Conservation (phyloP, 2,797 vertebrate species). For the Siniperca undulata region DNA sequence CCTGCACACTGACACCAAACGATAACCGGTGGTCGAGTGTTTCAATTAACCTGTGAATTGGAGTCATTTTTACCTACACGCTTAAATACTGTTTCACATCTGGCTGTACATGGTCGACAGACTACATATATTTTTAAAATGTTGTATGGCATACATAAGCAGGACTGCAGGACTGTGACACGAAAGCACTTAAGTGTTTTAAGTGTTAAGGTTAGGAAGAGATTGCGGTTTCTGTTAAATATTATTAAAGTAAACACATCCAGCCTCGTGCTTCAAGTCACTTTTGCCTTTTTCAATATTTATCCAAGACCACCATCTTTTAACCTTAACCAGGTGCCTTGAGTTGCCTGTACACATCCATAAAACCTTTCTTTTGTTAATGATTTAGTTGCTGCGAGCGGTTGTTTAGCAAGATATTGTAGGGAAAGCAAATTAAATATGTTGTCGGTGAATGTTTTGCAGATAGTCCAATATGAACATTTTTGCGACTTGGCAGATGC, state of each 20-base stretch:
- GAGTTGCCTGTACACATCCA: not conserved
- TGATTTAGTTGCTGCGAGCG: not conserved
- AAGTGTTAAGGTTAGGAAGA: not conserved
- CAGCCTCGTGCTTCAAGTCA: not conserved
- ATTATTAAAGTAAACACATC: not conserved
- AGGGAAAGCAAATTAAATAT: not conserved
- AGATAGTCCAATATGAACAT: not conserved
- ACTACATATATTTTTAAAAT: not conserved
- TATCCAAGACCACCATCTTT: not conserved
- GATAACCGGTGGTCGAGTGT: too few species aligned
- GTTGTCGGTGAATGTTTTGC: not conserved
- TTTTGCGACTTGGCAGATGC: not conserved
- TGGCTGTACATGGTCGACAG: too few species aligned
- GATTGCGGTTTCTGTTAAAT: not conserved
- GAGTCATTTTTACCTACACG: not conserved
- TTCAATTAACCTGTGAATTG: too few species aligned
- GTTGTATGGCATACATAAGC: not conserved
- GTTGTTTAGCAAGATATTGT: not conserved
- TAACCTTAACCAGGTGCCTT: not conserved
- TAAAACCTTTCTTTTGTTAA: too few species aligned
- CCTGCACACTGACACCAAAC: not conserved
- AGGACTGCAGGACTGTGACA: not conserved
- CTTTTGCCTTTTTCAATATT: conserved; percentile 2
- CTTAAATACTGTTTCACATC: not conserved
- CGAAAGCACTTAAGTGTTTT: not conserved